Base-by-base conservation (phyloP, 92 coral and sea anemone genomes). In the Parazoanthus darwini region DNA sequence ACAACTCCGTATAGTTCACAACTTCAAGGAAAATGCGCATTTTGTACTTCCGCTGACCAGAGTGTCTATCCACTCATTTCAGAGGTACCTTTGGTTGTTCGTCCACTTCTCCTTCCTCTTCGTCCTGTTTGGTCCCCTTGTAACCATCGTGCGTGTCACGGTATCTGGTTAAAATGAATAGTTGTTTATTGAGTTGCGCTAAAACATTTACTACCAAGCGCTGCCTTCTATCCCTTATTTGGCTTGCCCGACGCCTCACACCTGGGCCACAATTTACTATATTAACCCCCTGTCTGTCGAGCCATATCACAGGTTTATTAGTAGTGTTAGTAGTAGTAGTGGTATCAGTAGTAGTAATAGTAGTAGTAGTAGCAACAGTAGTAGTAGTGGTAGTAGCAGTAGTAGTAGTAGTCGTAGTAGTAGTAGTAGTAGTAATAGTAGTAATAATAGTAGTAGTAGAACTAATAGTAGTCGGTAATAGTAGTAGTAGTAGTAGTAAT, bases 21-120 rank as follows among this genome's bases (percentile, higher is more conserved):
- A 3, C 20, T 79, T 22, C 44, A 80, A 35, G 43, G 43, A 36
- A 5, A 4, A 10, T 33, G 33, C 18, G 85, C 25, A 54, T 8
- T 29, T 3, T 11, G 13, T 3, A 10, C 22, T 1, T 13, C 74
- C 77, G 8, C 43, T 42, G 63, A 39, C 78, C 72, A 44, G 37
- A 13, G 38, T 68, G 68, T 42, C 75, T 48, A 48, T 66, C 37
- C 25, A 36, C 77, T 68, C 76, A 68, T 25, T 70, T 70, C 63
- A 83, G 87, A 46, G 67, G 67, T 84, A 84, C 87, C 87, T 84
- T 71, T 72, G 87, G 79, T 16, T 84, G 87, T 70, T 84, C 87
- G 2, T 71, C 87, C 6, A 37, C 44, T n/a, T 84, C 79, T 25
- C 87, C 87, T 20, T 84, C 87, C 74, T 84, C 87, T 29, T 84